These are phyloP conservation scores for Salminus brasiliensis DNA, from an alignment of 2,113 vertebrate genomes.

Conservation along the genomic window DNA sequence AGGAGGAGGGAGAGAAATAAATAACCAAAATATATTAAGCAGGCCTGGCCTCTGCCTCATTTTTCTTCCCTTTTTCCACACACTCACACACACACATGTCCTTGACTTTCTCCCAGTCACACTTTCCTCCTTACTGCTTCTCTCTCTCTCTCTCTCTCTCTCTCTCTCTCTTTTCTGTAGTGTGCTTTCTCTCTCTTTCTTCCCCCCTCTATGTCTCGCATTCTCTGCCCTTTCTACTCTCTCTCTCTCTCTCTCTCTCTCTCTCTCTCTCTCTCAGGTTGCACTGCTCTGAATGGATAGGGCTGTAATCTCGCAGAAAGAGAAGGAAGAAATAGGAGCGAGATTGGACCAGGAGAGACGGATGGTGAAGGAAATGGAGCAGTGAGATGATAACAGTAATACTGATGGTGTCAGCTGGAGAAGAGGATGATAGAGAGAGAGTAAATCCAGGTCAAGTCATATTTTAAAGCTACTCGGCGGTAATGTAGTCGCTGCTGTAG, in stretches of 20 bases:
- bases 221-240: not conserved
- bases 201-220: not conserved
- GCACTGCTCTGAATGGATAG: slow-evolving; percentile 10
- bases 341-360: slow-evolving; percentile 19
- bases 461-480: slow-evolving; percentile 12
- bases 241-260: not conserved
- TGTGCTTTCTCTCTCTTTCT: not conserved
- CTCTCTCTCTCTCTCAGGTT: slow-evolving; percentile 3
- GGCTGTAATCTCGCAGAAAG: slow-evolving; percentile 13
- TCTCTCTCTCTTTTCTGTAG: not conserved
- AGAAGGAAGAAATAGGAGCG: slow-evolving; percentile 20
- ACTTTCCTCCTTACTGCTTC: not conserved
- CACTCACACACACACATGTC: slow-evolving; percentile 28
- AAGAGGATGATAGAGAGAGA: slow-evolving; percentile 25
- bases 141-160: not conserved
- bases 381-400: slow-evolving; percentile 22
- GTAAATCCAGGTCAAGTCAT: slow-evolving; percentile 36
- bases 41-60: slow-evolving; percentile 27
- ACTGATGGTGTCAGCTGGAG: slow-evolving; percentile 36
- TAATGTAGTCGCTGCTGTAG: slow-evolving; percentile 2
- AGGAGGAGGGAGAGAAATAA: slow-evolving; percentile 41
- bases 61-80: slow-evolving; percentile 52
- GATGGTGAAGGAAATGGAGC: slow-evolving; percentile 50
- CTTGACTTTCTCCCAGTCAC: slow-evolving; percentile 39
- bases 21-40: slow-evolving; percentile 55